Conservation (phyloP, 2,888 invertebrate species). For the Eurytoma adleriae region DNA sequence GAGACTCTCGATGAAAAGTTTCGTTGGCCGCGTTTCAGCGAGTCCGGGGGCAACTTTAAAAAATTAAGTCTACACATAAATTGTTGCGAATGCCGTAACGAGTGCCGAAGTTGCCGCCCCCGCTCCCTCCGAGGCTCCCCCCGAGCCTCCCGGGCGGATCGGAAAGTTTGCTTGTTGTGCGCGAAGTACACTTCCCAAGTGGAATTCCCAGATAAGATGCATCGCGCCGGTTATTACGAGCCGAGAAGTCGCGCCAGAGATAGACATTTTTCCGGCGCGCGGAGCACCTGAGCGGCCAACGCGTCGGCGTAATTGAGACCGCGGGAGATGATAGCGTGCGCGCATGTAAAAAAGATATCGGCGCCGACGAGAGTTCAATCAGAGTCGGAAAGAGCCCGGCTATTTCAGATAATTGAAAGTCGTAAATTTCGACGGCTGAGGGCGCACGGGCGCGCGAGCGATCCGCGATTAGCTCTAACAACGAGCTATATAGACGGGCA, state of each 20-base stretch:
- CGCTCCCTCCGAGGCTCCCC: not conserved
- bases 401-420: constrained; percentile 56
- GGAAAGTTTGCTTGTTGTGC: constrained; percentile 16
- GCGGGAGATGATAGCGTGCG: not conserved
- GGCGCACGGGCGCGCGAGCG: constrained; percentile 6
- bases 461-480: constrained; percentile 52
- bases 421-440: constrained; percentile 54
- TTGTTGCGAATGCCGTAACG: constrained; percentile 39
- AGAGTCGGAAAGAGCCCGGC: constrained; percentile 13
- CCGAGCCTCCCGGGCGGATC: not conserved
- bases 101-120: constrained; percentile 25
- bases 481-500: constrained; percentile 40
- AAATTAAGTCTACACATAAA: constrained; percentile 53
- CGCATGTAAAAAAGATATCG: constrained; percentile 16
- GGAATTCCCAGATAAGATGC: constrained; percentile 36
- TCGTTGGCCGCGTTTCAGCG: constrained; percentile 40
- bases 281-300: not conserved
- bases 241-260: not conserved
- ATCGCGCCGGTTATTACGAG: constrained; percentile 29
- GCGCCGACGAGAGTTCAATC: constrained; percentile 46
- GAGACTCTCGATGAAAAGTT: constrained; percentile 26
- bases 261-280: not conserved
- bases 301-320: constrained; percentile 11
- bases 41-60: constrained; percentile 28
- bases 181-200: not conserved